phyloP scores from a whole-genome alignment of 2,888 invertebrate species.

The Nowickia ferox region DNA sequence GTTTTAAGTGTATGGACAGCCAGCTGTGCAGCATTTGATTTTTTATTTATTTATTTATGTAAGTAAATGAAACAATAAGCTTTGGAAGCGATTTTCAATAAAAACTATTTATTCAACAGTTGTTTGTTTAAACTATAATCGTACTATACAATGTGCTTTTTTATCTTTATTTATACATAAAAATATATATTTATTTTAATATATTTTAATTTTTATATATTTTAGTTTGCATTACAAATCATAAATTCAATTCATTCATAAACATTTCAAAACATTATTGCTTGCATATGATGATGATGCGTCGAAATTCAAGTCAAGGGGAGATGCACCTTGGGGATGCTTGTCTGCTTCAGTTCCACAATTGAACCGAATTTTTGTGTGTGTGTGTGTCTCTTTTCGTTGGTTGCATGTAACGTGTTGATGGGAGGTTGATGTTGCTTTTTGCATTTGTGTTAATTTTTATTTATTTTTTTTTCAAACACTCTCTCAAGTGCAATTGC shows the following conservation, averaged over 20 bases:
- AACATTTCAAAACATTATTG: slow-evolving; percentile 23
- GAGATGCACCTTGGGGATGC: slow-evolving; percentile 45
- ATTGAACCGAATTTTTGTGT: slow-evolving; percentile 47
- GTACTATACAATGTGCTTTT: not conserved
- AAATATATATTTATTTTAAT: slow-evolving; percentile 21
- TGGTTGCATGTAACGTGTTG: slow-evolving; percentile 40
- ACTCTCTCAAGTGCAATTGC: slow-evolving; percentile 48
- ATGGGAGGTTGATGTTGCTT: slow-evolving; percentile 25
- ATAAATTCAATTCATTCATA: slow-evolving; percentile 56
- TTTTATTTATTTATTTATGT: not conserved
- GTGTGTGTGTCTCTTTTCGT: slow-evolving; percentile 37
- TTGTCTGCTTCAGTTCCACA: slow-evolving; percentile 31
- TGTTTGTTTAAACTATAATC: slow-evolving; percentile 50
- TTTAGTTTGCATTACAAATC: not conserved
- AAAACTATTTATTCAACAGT: slow-evolving; percentile 68
- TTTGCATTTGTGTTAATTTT: not conserved
- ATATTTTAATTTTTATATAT: not conserved
- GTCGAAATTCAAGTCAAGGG: slow-evolving; percentile 40
- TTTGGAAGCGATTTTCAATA: slow-evolving; percentile 27
- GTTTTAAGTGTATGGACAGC: not conserved
- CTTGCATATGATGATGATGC: slow-evolving; percentile 13
- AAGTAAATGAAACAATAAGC: slow-evolving; percentile 19
- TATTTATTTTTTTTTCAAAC: slow-evolving; percentile 16
- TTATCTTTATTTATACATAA: slow-evolving; percentile 26
- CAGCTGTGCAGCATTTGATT: slow-evolving; percentile 5